A percentile compares a stretch with the other conserved stretches of the same genome.
Evolutionary conservation across 2,888 invertebrate genomes (phyloP).

Genomic region (Drosophila silvestris): DNA sequence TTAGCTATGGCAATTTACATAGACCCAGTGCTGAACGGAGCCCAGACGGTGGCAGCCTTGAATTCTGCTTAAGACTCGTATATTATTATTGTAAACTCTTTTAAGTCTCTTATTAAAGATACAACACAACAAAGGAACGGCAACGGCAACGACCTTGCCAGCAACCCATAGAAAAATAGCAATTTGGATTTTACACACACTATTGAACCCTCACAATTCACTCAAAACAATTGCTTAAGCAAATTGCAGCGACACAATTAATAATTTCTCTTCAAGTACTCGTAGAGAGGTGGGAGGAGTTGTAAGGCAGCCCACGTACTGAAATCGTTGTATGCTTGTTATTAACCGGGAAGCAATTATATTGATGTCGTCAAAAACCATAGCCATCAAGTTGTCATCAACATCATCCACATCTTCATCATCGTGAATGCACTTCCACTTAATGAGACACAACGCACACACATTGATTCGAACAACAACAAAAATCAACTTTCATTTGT

Average conservation of each 20-base stretch:
- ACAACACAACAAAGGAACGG: conserved; percentile 26
- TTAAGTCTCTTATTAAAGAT: conserved; percentile 40
- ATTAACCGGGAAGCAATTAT: conserved; percentile 76
- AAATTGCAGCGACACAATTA: conserved; percentile 57
- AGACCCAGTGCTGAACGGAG: conserved; percentile 18
- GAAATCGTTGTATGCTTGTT: conserved; percentile 41
- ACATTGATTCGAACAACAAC: conserved; percentile 30
- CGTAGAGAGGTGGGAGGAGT: conserved; percentile 19
- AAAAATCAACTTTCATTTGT: conserved; percentile 70
- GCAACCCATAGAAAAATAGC: conserved; percentile 51
- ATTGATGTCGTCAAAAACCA: conserved; percentile 75
- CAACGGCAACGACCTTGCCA: conserved; percentile 62
- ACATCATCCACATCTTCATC: conserved; percentile 32
- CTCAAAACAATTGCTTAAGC: conserved; percentile 25
- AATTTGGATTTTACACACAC: conserved; percentile 38
- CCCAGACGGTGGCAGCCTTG: conserved; percentile 44
- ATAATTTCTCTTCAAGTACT: conserved; percentile 61
- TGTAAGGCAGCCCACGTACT: conserved; percentile 49
- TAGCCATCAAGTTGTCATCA: conserved; percentile 63
- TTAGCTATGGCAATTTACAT: conserved; percentile 51
- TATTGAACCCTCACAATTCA: conserved; percentile 8
- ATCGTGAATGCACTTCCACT: conserved; percentile 72
- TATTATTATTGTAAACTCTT: conserved; percentile 60
- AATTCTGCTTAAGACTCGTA: conserved; percentile 29
- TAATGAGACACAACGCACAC: conserved; percentile 59